Conservation (phyloP, 92 coral and sea anemone genomes). For the Diadumene lineata region DNA sequence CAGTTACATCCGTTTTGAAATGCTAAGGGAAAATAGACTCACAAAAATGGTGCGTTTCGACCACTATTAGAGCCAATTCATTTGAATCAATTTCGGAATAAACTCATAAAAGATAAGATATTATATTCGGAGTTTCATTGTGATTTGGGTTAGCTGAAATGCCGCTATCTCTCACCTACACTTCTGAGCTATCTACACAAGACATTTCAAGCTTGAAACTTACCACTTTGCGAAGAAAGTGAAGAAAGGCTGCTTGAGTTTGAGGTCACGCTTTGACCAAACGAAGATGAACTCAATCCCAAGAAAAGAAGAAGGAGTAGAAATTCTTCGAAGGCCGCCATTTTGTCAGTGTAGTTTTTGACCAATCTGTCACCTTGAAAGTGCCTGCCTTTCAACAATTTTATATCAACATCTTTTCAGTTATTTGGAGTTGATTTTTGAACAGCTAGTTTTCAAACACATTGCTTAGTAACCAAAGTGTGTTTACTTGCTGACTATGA, state of each 20-base stretch:
- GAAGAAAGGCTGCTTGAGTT: background rate
- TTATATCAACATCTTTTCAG: background rate
- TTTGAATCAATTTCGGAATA: background rate
- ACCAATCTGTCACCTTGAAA: background rate
- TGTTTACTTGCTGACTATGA: conserved; percentile 7
- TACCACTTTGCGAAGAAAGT: background rate
- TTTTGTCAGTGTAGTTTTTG: background rate
- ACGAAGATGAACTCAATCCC: background rate
- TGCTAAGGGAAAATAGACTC: too few relatives aligned
- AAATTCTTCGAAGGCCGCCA: conserved; percentile 1
- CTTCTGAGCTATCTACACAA: background rate
- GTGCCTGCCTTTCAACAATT: background rate
- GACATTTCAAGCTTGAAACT: background rate
- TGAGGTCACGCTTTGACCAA: background rate
- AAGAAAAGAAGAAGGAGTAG: background rate
- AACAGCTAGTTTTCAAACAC: background rate
- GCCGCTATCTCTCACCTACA: background rate
- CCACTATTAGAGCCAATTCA: background rate
- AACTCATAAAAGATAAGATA: background rate
- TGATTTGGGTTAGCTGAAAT: background rate
- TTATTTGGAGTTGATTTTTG: conserved; percentile 10
- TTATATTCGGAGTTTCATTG: background rate
- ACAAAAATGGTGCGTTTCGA: too few relatives aligned
- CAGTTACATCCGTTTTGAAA: too few relatives aligned
- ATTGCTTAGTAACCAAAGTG: conserved; percentile 29